These are phyloP conservation scores for Seira ritae DNA, from an alignment of 2,888 invertebrate species.

Conservation along the genomic window DNA sequence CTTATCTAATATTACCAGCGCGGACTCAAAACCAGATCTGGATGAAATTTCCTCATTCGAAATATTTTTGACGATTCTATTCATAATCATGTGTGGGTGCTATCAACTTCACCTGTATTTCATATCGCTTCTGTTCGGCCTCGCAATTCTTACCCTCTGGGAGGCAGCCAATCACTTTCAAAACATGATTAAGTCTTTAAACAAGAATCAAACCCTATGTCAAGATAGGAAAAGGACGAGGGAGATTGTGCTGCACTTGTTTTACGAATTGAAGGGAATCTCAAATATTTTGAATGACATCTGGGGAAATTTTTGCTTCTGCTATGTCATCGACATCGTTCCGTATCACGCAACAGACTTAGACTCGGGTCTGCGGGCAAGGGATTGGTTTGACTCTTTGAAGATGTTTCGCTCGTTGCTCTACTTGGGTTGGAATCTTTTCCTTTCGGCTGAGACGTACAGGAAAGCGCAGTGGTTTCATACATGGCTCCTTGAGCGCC, in stretches of 20 bases:
- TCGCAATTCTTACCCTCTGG: conserved; percentile 24
- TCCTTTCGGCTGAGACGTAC: conserved; percentile 27
- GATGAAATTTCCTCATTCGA: neutral
- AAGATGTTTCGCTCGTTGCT: conserved; percentile 37
- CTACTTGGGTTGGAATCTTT: conserved; percentile 25
- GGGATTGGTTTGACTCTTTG: conserved; percentile 34
- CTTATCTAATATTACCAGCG: neutral
- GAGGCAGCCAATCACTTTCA: conserved; percentile 1
- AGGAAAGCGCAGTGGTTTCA: conserved; percentile 39
- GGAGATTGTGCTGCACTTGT: conserved; percentile 13
- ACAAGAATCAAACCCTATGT: neutral
- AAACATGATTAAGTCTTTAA: neutral
- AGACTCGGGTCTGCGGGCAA: conserved; percentile 23
- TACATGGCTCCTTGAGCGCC: conserved; percentile 21
- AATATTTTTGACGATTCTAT: neutral
- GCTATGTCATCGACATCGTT: conserved; percentile 36
- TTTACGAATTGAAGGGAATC: conserved; percentile 15
- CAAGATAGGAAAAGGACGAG: too few relatives aligned
- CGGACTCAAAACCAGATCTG: conserved; percentile 10
- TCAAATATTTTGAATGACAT: conserved; percentile 18
- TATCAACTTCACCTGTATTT: conserved; percentile 22
- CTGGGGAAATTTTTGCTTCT: conserved; percentile 21
- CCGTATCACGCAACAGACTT: conserved; percentile 33
- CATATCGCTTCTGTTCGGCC: conserved; percentile 32
- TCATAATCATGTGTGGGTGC: neutral